Percentiles rank a stretch among this genome's conserved stretches.
Evolutionary conservation across 2,113 vertebrate genomes (phyloP).

Genomic region (Hydrolagus affinis): DNA sequence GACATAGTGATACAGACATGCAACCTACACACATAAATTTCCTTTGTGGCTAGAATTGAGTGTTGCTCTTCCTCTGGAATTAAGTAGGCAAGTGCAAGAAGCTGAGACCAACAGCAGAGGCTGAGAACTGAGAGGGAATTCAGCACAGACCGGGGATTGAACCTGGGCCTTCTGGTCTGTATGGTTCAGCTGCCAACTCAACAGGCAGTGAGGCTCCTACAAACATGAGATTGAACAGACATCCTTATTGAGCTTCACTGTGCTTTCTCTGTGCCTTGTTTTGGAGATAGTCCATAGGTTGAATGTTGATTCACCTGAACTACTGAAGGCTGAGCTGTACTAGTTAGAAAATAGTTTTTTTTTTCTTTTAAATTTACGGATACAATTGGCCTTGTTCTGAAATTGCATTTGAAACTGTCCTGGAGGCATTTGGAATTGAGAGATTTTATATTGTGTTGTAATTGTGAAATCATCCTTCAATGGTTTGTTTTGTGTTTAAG

Average conservation of each 20-base stretch:
- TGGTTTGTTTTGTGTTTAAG: conserved; percentile 17
- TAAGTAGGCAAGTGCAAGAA: too few species aligned
- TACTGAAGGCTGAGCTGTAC: neutral
- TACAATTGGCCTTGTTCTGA: neutral
- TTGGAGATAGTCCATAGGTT: neutral
- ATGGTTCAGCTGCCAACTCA: too few species aligned
- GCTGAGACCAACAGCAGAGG: too few species aligned
- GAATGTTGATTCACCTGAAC: neutral
- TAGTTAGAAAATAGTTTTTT: neutral
- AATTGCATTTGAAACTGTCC: conserved; percentile 4
- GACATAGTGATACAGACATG: too few species aligned
- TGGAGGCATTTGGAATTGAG: conserved; percentile 1
- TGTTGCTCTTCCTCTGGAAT: too few species aligned
- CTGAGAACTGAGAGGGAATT: too few species aligned
- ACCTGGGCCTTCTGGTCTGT: too few species aligned
- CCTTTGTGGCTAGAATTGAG: too few species aligned
- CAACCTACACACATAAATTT: too few species aligned
- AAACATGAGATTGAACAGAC: neutral
- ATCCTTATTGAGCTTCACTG: neutral
- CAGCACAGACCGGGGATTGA: too few species aligned
- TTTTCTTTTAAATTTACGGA: neutral
- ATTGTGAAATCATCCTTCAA: conserved; percentile 20
- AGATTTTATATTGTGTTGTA: conserved; percentile 22
- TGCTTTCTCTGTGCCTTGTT: neutral
- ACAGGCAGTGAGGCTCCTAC: too few species aligned